phyloP scores from a whole-genome alignment of 2,113 vertebrate species.

The Menura novaehollandiae region DNA sequence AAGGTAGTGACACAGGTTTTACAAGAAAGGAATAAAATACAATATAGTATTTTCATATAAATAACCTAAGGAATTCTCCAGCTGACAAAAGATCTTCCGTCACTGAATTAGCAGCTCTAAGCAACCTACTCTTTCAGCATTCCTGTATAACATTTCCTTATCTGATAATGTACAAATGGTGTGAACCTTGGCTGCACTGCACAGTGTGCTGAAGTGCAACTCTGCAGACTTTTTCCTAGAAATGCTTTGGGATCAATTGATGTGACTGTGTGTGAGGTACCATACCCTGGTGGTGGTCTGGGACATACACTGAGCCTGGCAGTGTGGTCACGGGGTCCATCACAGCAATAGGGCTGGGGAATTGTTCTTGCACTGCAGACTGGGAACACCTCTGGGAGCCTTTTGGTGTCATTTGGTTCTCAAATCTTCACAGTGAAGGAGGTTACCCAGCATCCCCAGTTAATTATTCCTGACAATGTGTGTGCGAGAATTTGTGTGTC shows the following conservation, averaged over 20 bases:
- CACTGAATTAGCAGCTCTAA: neutral
- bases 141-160: neutral
- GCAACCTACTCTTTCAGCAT: neutral
- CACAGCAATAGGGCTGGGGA: neutral
- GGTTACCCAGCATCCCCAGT: neutral
- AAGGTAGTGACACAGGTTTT: neutral
- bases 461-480: neutral
- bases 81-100: neutral
- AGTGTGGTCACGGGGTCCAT: rapidly evolving
- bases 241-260: neutral
- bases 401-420: rapidly evolving
- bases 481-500: neutral
- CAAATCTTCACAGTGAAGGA: neutral
- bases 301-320: neutral
- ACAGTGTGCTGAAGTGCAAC: neutral
- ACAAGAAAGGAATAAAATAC: neutral
- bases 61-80: neutral
- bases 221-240: neutral
- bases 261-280: neutral
- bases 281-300: neutral
- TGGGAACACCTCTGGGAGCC: neutral
- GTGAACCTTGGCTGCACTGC: neutral
- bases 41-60: neutral
- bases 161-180: neutral
- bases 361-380: neutral